These are phyloP conservation scores for Antitype chi DNA, from an alignment of 2,888 invertebrate genomes.

Conservation along the genomic window DNA sequence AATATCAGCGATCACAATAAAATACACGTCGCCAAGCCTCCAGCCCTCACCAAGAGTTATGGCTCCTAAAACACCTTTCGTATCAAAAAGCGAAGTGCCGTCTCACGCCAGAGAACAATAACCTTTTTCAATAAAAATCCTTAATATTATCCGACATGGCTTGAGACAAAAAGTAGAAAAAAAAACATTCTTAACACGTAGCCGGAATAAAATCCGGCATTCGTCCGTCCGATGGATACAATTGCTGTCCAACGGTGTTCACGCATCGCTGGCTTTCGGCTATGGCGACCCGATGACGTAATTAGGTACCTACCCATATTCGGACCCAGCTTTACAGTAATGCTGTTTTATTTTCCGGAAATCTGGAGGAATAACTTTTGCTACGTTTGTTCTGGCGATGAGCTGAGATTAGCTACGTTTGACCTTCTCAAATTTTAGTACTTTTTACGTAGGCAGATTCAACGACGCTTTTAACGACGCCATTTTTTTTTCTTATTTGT, in stretches of 20 bases:
- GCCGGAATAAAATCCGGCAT: constrained; percentile 70
- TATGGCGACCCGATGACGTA: constrained; percentile 68
- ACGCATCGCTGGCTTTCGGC: constrained; percentile 69
- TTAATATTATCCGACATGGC: constrained; percentile 64
- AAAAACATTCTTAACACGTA: constrained; percentile 70
- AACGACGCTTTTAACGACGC: constrained; percentile 1
- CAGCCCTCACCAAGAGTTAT: constrained; percentile 35
- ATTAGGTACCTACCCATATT: constrained; percentile 70
- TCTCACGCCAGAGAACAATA: constrained; percentile 60
- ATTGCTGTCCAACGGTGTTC: constrained; percentile 68
- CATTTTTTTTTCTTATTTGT: neutral
- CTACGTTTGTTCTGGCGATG: constrained; percentile 42
- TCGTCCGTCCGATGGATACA: constrained; percentile 67
- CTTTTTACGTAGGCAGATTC: constrained; percentile 5
- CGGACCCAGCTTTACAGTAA: constrained; percentile 59
- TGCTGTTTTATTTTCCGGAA: constrained; percentile 62
- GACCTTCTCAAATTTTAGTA: constrained; percentile 24
- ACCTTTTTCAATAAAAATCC: constrained; percentile 70
- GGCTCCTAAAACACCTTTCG: constrained; percentile 55
- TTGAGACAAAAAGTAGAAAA: constrained; percentile 59
- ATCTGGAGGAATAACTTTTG: constrained; percentile 53
- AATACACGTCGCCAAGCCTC: constrained; percentile 32
- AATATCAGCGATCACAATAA: constrained; percentile 47
- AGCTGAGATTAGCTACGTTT: constrained; percentile 41
- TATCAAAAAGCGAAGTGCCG: constrained; percentile 58